Conservation (phyloP, 1,140 invertebrate genomes). For the Microplitis demolitor region DNA sequence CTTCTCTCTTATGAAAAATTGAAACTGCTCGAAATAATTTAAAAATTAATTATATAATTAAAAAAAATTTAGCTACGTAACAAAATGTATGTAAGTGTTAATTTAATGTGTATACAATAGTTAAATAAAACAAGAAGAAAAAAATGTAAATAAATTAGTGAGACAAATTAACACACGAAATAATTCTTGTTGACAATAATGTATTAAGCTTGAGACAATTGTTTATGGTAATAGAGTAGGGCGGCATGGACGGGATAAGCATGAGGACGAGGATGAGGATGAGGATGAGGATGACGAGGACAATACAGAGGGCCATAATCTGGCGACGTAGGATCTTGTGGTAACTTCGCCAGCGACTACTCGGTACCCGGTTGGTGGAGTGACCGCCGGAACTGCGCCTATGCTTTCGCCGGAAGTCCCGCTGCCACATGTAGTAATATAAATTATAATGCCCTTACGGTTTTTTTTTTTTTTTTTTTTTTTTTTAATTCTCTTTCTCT, state of each 20-base stretch:
- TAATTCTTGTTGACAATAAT: too few species aligned
- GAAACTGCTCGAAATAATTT: too few species aligned
- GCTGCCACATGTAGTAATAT: constrained; percentile 61
- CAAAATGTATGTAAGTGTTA: too few species aligned
- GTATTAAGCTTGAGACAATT: neutral
- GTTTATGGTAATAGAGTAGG: neutral
- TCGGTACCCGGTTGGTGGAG: constrained; percentile 23
- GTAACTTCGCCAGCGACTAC: constrained; percentile 22
- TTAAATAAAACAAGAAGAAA: too few species aligned
- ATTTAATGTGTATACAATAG: too few species aligned
- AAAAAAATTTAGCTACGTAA: neutral
- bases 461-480: constrained; percentile 28
- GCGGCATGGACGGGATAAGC: neutral
- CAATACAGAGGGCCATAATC: constrained; percentile 55
- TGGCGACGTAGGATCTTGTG: constrained; percentile 57
- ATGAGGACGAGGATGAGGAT: neutral
- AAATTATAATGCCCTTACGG: constrained; percentile 62
- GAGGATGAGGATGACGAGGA: neutral
- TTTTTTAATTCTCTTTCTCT: constrained; percentile 33
- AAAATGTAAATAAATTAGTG: too few species aligned
- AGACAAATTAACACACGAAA: too few species aligned
- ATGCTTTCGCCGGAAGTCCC: constrained; percentile 58
- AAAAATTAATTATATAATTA: too few species aligned
- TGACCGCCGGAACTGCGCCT: constrained; percentile 61
- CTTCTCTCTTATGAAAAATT: too few species aligned